Evolutionary conservation across 2,888 invertebrate species (phyloP).

Genomic region (Aricia artaxerxes): DNA sequence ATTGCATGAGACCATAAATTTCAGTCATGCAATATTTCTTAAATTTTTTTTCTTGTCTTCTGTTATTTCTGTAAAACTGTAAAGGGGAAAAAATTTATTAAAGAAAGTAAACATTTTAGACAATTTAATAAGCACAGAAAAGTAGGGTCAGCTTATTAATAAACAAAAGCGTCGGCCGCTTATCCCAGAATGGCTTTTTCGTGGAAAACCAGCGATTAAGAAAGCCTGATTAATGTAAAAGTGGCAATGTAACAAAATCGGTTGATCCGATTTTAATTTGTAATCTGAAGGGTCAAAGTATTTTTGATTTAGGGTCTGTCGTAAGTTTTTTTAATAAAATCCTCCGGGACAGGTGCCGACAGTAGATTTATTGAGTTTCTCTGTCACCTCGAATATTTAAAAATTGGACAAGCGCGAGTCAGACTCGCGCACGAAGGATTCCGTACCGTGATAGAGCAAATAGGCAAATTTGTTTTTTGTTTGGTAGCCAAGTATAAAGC

Average conservation of each 20-base stretch:
- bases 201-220: neutral
- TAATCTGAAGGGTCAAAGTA: constrained; percentile 48
- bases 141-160: neutral
- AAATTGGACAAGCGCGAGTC: neutral
- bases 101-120: neutral
- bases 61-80: neutral
- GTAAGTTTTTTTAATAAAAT: constrained; percentile 72
- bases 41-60: no score
- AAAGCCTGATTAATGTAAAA: neutral
- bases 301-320: constrained; percentile 55
- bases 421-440: no score
- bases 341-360: constrained; percentile 58
- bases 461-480: no score
- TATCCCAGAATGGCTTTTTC: neutral
- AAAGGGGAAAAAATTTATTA: neutral
- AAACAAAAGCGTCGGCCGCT: neutral
- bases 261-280: constrained; percentile 39
- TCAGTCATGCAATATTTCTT: no score
- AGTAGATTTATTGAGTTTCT: constrained; percentile 61
- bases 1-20: no score
- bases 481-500: no score
- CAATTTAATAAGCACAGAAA: neutral
- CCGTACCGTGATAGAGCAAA: no score
- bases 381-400: neutral
- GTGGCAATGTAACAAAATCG: constrained; percentile 34